phyloP scores from a whole-genome alignment of 2,113 vertebrate genomes.

The Hippoglossus stenolepis region DNA sequence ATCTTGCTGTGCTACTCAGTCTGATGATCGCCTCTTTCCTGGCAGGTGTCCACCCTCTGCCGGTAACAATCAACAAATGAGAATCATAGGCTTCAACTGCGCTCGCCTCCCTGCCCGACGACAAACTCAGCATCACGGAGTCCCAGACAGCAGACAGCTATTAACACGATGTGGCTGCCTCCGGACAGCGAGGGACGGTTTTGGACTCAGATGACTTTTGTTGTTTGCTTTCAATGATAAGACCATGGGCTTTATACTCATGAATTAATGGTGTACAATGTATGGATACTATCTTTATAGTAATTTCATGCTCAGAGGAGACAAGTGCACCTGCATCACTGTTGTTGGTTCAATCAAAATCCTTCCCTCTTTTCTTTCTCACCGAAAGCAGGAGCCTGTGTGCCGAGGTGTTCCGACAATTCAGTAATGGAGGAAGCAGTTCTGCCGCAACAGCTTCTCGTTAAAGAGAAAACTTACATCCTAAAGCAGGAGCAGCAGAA shows the following conservation, averaged over 20 bases:
- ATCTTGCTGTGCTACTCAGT: slow-evolving; percentile 75
- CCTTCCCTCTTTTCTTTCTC: too few species aligned
- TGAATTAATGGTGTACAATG: slow-evolving; percentile 6
- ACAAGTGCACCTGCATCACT: too few species aligned
- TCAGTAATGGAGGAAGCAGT: too few species aligned
- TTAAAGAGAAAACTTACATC: too few species aligned
- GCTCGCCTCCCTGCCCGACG: slow-evolving; percentile 41
- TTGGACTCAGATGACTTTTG: slow-evolving; percentile 47
- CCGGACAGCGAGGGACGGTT: slow-evolving; percentile 4
- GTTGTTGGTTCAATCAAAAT: too few species aligned
- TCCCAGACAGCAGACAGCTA: slow-evolving; percentile 53
- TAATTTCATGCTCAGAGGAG: too few species aligned
- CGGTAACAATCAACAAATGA: slow-evolving; percentile 82
- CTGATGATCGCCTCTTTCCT: slow-evolving; percentile 73
- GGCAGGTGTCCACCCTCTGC: slow-evolving; percentile 77
- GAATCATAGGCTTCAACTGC: slow-evolving; percentile 62
- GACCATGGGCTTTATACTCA: slow-evolving; percentile 37
- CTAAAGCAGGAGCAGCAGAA: too few species aligned
- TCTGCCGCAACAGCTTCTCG: too few species aligned
- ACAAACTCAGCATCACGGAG: slow-evolving; percentile 50
- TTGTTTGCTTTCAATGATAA: slow-evolving; percentile 52
- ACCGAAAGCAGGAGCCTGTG: too few species aligned
- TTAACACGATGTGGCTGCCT: slow-evolving; percentile 56
- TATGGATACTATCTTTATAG: not conserved
- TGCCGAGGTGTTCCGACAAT: too few species aligned